These are phyloP conservation scores for Theristicus caerulescens DNA, from an alignment of 2,113 vertebrate genomes.

Conservation along the genomic window DNA sequence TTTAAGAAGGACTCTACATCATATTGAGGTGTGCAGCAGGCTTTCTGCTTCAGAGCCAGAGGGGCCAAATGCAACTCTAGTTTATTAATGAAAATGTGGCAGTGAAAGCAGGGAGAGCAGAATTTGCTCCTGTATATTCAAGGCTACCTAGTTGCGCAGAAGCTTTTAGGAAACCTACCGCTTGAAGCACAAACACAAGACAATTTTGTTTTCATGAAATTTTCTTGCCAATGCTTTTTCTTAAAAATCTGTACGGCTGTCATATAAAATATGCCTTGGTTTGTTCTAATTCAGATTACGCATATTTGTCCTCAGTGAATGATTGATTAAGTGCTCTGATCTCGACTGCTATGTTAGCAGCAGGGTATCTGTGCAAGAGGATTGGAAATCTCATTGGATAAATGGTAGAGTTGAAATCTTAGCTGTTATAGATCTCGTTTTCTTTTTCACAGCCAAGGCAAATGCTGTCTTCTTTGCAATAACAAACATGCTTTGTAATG, in stretches of 20 bases:
- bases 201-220: constrained; percentile 16
- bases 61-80: background rate
- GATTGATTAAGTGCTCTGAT: constrained; percentile 74
- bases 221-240: constrained; percentile 61
- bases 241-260: constrained; percentile 55
- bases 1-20: constrained; percentile 33
- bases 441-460: constrained; percentile 55
- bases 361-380: constrained; percentile 53
- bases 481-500: constrained; percentile 25
- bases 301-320: constrained; percentile 62
- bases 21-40: background rate
- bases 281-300: constrained; percentile 66
- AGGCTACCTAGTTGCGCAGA: background rate
- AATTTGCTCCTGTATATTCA: background rate
- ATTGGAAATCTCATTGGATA: constrained; percentile 49
- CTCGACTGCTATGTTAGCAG: constrained; percentile 67
- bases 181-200: constrained; percentile 46
- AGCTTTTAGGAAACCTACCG: constrained; percentile 14
- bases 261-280: constrained; percentile 60
- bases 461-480: constrained; percentile 38
- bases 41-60: background rate
- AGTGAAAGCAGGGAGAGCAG: background rate
- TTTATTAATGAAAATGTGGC: background rate
- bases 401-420: constrained; percentile 44
- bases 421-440: constrained; percentile 49